These are phyloP conservation scores for Ichneumoninae sp. DNA, from an alignment of 2,888 invertebrate species.

Conservation along the genomic window DNA sequence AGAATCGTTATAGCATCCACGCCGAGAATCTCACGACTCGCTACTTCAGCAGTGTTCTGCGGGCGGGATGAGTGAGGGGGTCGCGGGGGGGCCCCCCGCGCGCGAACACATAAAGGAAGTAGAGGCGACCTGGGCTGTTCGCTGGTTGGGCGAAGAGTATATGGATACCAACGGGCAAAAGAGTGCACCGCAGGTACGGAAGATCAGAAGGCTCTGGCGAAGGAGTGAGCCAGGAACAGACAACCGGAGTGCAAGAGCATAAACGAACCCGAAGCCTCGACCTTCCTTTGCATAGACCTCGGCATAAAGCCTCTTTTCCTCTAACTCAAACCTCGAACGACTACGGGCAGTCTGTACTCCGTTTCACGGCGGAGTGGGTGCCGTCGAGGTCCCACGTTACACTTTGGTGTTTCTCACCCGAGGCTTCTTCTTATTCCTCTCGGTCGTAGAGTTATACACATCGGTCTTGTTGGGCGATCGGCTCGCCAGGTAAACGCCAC, in stretches of 20 bases:
- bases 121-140: slow-evolving; percentile 7
- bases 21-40: slow-evolving; percentile 65
- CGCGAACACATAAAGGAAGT: slow-evolving; percentile 61
- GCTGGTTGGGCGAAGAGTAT: neutral
- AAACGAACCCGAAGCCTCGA: slow-evolving; percentile 65
- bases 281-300: slow-evolving; percentile 67
- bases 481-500: slow-evolving; percentile 23
- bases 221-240: slow-evolving; percentile 3
- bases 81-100: neutral
- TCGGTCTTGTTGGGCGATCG: slow-evolving; percentile 22
- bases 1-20: slow-evolving; percentile 61
- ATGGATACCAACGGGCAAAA: slow-evolving; percentile 27
- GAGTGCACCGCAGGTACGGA: slow-evolving; percentile 16
- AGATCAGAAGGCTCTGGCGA: slow-evolving; percentile 40
- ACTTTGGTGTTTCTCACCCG: slow-evolving; percentile 71
- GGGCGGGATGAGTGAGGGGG: slow-evolving; percentile 37
- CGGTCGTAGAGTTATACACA: slow-evolving; percentile 15
- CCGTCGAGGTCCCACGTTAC: slow-evolving; percentile 78
- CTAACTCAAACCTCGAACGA: slow-evolving; percentile 37
- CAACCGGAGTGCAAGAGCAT: slow-evolving; percentile 52
- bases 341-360: slow-evolving; percentile 44
- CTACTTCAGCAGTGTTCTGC: slow-evolving; percentile 54
- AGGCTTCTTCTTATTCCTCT: slow-evolving; percentile 28
- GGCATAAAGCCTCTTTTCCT: slow-evolving; percentile 59
- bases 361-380: slow-evolving; percentile 66